Evolutionary conservation across 2,113 vertebrate species (phyloP), one percentile per base, ranked within the genome.

Genomic region (Vulpes vulpes): DNA sequence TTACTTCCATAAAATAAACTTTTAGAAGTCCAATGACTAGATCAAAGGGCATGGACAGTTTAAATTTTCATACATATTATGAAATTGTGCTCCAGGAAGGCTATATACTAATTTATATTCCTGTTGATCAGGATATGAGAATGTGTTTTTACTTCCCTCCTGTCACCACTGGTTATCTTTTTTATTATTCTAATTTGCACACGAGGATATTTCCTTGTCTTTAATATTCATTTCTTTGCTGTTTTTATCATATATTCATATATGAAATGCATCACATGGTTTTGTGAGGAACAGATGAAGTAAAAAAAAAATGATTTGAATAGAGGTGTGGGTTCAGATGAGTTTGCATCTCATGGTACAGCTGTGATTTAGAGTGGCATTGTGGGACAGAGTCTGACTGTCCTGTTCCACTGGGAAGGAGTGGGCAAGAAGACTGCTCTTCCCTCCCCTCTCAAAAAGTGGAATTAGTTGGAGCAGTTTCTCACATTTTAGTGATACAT

Each of bases 101-200:
- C 53, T 64, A 3, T 91, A 76, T 91, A 76, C 43, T 93, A 85
- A 65, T 90, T 88, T 96, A 74, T 87, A 90, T 90, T 89, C 88
- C 35, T 91, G 53, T 79, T 57, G 57, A 12, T 73, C 53, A 84
- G 55, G 20, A 49, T 92, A 53, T 38, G 57, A 94, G 17, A 79
- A 60, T 89, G 32, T 85, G 35, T 43, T 94, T 89, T 89, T 92
- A 60, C 20, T 76, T 87, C 17, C 43, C 22, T 94, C 43, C 67
- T 88, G 38, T 9, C 71, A 81, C 7, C n/a, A 76, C 9, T 91
- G 53, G 22, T 64, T 96, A 69, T 91, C 25, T 94, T 74, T 81
- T 87, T 64, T n/a, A 62, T 84, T 82, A 80, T 62, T 85, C 16
- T 81, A 23, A 88, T 88, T 96, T 89, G 14, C 55, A 91, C 38